These are phyloP conservation scores for Lichenostomus cassidix DNA, from an alignment of 2,113 vertebrate species.

Conservation along the genomic window DNA sequence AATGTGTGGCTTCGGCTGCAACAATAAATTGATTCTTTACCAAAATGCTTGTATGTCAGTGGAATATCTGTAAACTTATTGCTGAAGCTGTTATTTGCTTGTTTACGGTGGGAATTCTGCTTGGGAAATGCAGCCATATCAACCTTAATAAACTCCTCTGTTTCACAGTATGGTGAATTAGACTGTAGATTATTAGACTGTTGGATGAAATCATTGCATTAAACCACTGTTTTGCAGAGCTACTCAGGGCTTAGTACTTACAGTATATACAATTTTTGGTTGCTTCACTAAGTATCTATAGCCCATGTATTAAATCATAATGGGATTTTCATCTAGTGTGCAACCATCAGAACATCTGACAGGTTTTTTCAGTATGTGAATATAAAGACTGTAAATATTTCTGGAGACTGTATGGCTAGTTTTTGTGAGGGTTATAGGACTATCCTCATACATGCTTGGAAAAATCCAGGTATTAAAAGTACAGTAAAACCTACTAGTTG, in stretches of 20 bases:
- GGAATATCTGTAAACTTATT: not conserved
- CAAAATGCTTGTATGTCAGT: not conserved
- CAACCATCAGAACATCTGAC: not conserved
- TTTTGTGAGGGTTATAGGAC: not conserved
- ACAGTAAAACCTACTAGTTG: not conserved
- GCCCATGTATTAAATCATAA: not conserved
- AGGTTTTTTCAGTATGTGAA: not conserved
- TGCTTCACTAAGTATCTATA: not conserved
- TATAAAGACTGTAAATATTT: not conserved
- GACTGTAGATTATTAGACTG: not conserved
- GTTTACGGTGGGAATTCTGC: not conserved
- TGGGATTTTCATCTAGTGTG: not conserved
- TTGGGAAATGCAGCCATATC: constrained; percentile 7
- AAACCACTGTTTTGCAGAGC: not conserved
- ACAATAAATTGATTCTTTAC: not conserved
- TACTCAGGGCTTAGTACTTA: not conserved
- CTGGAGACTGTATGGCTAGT: not conserved
- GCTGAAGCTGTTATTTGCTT: not conserved
- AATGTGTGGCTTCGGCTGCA: not conserved
- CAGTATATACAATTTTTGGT: not conserved
- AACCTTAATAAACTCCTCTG: not conserved
- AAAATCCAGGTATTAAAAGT: not conserved
- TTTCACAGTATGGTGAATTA: constrained; percentile 9
- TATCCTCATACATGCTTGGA: not conserved
- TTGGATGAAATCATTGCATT: constrained; percentile 6